Conservation (phyloP, 2,113 vertebrate genomes). For the Motacilla alba region DNA sequence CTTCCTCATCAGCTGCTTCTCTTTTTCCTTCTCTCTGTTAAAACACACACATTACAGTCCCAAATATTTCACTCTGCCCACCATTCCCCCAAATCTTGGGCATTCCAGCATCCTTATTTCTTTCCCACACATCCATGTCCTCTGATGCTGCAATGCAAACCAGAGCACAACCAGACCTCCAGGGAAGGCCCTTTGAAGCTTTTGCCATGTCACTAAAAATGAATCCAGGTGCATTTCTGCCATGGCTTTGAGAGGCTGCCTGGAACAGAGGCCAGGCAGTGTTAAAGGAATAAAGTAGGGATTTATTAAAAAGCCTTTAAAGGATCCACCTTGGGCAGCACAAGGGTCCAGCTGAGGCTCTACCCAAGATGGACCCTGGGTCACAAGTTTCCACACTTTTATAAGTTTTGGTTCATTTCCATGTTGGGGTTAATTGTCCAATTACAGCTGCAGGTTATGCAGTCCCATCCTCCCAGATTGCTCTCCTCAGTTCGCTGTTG, state of each 20-base stretch:
- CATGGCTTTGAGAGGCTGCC: not conserved
- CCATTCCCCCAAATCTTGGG: not conserved
- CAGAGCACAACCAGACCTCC: not conserved
- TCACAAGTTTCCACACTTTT: not conserved
- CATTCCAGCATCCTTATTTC: not conserved
- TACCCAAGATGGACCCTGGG: accelerated
- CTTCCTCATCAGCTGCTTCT: not conserved
- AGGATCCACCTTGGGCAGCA: not conserved
- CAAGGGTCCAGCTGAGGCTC: not conserved
- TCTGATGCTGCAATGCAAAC: not conserved
- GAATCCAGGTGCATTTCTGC: not conserved
- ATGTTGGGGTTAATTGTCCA: not conserved
- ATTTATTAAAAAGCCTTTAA: not conserved
- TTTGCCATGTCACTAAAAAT: not conserved
- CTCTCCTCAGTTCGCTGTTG: not conserved
- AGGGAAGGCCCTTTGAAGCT: not conserved
- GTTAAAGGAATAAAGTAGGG: not conserved
- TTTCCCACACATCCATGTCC: not conserved
- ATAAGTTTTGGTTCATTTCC: not conserved
- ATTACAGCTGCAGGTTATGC: not conserved
- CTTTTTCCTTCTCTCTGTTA: not conserved
- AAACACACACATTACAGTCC: not conserved
- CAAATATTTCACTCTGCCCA: not conserved
- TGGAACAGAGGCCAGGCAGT: not conserved
- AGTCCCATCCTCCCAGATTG: not conserved